Base-by-base conservation (phyloP, 2,797 vertebrate species). In the Acrocephalus scirpaceus region DNA sequence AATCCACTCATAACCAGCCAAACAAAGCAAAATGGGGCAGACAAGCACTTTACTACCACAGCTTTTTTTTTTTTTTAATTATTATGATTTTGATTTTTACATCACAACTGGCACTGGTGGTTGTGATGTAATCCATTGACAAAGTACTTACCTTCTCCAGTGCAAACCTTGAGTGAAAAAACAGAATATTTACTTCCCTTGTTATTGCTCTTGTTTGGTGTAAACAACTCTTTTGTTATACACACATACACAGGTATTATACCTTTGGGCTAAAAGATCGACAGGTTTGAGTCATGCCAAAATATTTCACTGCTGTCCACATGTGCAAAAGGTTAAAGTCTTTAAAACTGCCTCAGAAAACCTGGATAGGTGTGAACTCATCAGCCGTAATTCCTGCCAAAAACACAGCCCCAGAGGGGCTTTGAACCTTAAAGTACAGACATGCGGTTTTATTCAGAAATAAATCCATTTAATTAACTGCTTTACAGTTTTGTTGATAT, bases 1-100 rank as follows among this genome's bases (percentile, higher is more conserved):
- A 99, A 99, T 99, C 98, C 99, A 99, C 99, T 99, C 99, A 99
- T 99, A 99, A 99, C 99, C 99, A 99, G 99, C 99, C 99, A 99
- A 99, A 99, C 99, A 99, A 99, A 99, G 99, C 99, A 98, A 98
- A 99, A 98, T 98, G 98, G 98, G 98, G 98, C 98, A 99, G 98
- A 99, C 98, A 99, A 99, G 99, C 99, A 99, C 99, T 99, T 99
- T 98, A 99, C 99, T 99, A 99, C 98, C 98, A 99, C 99, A 99
- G 99, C 98, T 97, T 94, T 78, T 91, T 78, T 25, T 50, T 36
- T 23, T 23, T 78, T n/a, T 7, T 3, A 42, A 69, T 77, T 62
- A 95, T 98, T 89, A 27, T 92, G 93, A 13, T 84, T 91, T 71
- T 70, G 79, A 50, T 95, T 98, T 98, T 99, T 99, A 99, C 98